These are phyloP conservation scores for Dryoscopus gambensis DNA, from an alignment of 2,113 vertebrate species.

Conservation along the genomic window DNA sequence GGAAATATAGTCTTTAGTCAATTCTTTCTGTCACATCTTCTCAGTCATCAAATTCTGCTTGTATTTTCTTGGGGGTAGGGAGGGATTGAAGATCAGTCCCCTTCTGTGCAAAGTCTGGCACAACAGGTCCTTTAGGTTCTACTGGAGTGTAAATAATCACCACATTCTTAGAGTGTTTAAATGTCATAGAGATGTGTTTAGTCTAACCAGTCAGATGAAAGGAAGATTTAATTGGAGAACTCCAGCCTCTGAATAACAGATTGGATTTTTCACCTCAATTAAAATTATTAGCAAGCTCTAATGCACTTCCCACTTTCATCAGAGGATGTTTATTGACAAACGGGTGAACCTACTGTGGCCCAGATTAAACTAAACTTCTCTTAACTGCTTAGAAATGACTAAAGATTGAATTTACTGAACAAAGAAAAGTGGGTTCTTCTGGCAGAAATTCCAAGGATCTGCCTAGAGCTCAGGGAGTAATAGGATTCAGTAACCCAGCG, in stretches of 20 bases:
- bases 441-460: neutral
- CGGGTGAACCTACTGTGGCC: neutral
- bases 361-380: neutral
- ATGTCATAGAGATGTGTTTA: neutral
- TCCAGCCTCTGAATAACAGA: neutral
- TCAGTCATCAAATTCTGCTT: neutral
- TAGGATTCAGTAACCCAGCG: neutral
- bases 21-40: neutral
- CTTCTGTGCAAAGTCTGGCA: neutral
- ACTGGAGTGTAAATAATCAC: neutral
- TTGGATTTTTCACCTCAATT: slow-evolving; percentile 16
- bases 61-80: neutral
- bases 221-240: neutral
- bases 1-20: neutral
- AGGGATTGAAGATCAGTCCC: neutral
- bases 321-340: neutral
- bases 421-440: neutral
- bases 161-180: neutral
- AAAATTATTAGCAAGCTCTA: slow-evolving; percentile 1
- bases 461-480: neutral
- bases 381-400: neutral
- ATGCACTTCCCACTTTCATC: neutral
- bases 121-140: neutral
- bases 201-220: neutral
- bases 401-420: neutral